Conservation (phyloP, 2,797 vertebrate species). For the Alauda arvensis region DNA sequence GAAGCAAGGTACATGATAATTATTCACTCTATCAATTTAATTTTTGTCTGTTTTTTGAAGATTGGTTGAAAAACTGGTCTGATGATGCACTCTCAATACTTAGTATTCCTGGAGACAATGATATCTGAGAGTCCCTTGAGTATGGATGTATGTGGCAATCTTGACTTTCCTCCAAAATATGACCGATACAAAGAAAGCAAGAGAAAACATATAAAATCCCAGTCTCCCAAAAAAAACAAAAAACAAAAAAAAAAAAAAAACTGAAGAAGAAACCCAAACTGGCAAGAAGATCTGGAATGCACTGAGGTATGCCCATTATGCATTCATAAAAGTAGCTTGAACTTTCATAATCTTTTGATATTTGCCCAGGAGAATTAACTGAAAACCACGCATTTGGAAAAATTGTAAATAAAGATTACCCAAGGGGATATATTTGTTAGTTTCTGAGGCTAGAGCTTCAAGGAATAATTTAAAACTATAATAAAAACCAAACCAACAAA, state of each 20-base stretch:
- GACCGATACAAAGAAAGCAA: neutral
- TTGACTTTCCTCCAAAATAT: neutral
- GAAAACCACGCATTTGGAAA: neutral
- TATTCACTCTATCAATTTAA: neutral
- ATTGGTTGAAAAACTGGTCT: neutral
- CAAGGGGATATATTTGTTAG: neutral
- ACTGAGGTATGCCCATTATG: neutral
- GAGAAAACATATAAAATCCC: neutral
- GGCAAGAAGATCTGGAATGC: neutral
- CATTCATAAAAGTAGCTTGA: neutral
- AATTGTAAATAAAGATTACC: conserved; percentile 6
- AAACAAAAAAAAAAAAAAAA: neutral
- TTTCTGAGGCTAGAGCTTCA: neutral
- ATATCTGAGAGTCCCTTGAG: neutral
- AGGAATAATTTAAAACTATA: conserved; percentile 4
- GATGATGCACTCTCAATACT: neutral
- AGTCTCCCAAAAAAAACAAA: neutral
- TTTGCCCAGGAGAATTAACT: neutral
- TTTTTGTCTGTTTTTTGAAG: neutral
- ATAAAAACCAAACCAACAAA: neutral
- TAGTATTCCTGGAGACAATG: neutral
- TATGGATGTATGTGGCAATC: neutral
- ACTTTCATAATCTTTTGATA: neutral
- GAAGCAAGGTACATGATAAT: neutral
- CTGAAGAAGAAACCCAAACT: neutral